Evolutionary conservation across 2,113 vertebrate genomes (phyloP).

Genomic region (Prunella himalayana): DNA sequence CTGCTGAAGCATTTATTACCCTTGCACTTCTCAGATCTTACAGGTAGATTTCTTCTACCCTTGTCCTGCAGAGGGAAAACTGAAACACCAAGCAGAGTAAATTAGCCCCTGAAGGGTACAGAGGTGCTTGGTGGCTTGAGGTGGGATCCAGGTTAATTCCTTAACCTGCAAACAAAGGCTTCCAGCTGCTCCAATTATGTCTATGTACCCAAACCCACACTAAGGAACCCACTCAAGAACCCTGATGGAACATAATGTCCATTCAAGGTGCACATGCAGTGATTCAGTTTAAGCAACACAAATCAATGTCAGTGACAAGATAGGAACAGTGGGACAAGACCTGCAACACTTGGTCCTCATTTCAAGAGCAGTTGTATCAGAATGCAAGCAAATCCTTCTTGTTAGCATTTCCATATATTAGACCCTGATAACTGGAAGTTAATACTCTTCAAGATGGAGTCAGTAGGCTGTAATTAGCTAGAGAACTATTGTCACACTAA

Average conservation of each 20-base stretch:
- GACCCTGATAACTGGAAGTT: neutral
- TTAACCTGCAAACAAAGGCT: neutral
- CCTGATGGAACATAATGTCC: neutral
- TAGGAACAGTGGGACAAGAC: neutral
- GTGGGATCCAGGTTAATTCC: neutral
- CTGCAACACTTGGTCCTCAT: neutral
- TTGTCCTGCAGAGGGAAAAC: neutral
- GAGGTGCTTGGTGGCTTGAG: neutral
- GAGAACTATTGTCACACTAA: neutral
- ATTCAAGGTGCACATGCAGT: neutral
- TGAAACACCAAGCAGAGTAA: neutral
- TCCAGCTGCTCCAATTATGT: neutral
- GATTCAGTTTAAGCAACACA: neutral
- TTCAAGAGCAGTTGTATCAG: neutral
- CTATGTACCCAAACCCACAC: neutral
- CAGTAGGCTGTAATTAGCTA: neutral
- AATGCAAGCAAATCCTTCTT: neutral
- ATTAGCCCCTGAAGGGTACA: neutral
- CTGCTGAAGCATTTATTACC: neutral
- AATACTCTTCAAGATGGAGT: neutral
- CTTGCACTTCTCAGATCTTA: neutral
- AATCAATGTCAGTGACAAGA: neutral
- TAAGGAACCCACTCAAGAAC: neutral
- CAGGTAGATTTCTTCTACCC: neutral
- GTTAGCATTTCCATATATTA: neutral